A percentile compares a stretch with the other conserved stretches of the same genome.
These are phyloP conservation scores for Clarias fuscus DNA, from an alignment of 2,797 vertebrate genomes.

Conservation along the genomic window DNA sequence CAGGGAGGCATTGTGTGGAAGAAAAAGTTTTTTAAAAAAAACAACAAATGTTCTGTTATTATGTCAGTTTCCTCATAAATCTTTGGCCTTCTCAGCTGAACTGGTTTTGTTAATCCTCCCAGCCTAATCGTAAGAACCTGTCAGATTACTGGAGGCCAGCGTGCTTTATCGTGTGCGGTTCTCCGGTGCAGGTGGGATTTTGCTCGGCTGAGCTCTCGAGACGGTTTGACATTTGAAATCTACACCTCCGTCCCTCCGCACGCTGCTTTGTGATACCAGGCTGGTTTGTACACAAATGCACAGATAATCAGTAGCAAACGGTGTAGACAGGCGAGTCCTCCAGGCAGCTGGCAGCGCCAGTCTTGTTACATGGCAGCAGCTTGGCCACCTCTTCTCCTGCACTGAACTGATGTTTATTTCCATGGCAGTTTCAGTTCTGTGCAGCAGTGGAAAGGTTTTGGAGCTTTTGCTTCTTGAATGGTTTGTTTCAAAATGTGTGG, in stretches of 20 bases:
- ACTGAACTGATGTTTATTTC: slow-evolving; percentile 60
- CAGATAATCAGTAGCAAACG: slow-evolving; percentile 55
- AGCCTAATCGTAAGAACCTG: neutral
- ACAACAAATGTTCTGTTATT: neutral
- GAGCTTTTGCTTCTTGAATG: slow-evolving; percentile 40
- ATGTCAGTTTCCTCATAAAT: neutral
- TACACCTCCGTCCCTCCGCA: slow-evolving; percentile 25
- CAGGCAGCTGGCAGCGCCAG: slow-evolving; percentile 21
- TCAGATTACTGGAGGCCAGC: slow-evolving; percentile 1
- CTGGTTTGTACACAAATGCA: slow-evolving; percentile 38
- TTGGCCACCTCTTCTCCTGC: neutral
- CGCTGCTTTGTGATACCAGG: slow-evolving; percentile 30
- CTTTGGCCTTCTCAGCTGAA: neutral
- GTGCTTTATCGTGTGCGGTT: slow-evolving; percentile 46
- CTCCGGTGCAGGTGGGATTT: slow-evolving; percentile 1
- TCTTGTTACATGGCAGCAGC: slow-evolving; percentile 35
- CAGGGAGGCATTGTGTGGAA: neutral
- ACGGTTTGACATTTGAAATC: slow-evolving; percentile 45
- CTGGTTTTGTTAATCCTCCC: neutral
- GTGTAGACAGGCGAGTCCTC: neutral
- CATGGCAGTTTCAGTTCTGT: slow-evolving; percentile 58
- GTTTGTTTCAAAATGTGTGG: slow-evolving; percentile 54
- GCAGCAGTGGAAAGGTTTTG: slow-evolving; percentile 57
- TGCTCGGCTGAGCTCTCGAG: slow-evolving; percentile 5
- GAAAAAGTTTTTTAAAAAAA: neutral